phyloP scores from a whole-genome alignment of 2,113 vertebrate genomes.

The Columbina picui region DNA sequence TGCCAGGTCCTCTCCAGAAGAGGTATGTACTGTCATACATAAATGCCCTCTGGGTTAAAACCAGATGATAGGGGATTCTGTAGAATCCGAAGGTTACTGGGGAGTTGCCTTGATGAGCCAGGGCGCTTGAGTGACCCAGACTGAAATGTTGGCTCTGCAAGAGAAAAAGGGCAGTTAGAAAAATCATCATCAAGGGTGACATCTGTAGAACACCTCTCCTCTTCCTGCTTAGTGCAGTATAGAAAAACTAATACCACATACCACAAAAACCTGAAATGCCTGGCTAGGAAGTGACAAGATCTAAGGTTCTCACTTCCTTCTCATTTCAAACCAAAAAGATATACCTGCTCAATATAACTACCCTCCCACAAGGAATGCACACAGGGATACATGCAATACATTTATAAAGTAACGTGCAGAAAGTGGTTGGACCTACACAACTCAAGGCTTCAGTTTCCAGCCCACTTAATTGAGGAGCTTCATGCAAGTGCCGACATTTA shows the following conservation, averaged over 20 bases:
- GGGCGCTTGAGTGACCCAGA: slow-evolving; percentile 91
- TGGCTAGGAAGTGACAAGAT: not conserved
- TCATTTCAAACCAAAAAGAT: not conserved
- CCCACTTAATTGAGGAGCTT: not conserved
- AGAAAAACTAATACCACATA: not conserved
- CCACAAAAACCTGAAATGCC: not conserved
- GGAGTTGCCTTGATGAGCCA: slow-evolving; percentile 81
- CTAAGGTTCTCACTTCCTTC: not conserved
- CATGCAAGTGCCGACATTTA: not conserved
- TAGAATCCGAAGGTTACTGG: slow-evolving; percentile 89
- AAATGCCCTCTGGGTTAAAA: slow-evolving; percentile 97
- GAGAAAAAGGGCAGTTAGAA: slow-evolving; percentile 2
- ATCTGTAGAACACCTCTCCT: not conserved
- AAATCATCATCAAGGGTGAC: not conserved
- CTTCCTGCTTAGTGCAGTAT: not conserved
- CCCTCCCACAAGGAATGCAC: not conserved
- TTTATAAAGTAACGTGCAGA: not conserved
- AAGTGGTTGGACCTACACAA: not conserved
- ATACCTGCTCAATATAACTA: fast-evolving
- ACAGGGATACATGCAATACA: not conserved
- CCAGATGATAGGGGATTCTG: slow-evolving; percentile 88
- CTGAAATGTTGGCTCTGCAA: slow-evolving; percentile 81
- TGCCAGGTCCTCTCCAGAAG: slow-evolving; percentile 44
- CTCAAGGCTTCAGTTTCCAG: not conserved
- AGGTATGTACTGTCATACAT: slow-evolving; percentile 84